phyloP scores from a whole-genome alignment of 1,140 invertebrate genomes.

The Plodia interpunctella region DNA sequence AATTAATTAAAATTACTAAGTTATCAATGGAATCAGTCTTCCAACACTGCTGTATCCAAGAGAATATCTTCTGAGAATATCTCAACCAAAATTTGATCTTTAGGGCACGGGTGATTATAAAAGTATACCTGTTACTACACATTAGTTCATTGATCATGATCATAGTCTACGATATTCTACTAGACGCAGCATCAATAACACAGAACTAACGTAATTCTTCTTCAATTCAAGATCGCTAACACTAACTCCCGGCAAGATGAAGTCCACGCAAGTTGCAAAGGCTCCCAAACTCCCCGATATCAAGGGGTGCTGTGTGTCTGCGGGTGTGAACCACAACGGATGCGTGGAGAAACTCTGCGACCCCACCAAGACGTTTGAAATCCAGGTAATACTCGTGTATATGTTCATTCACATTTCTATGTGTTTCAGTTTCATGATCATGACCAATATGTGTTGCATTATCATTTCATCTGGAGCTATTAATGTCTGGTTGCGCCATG shows the following conservation, averaged over 20 bases:
- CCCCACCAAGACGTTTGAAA: slow-evolving; percentile 78
- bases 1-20: too few relatives aligned
- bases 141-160: too few relatives aligned
- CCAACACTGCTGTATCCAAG: too few relatives aligned
- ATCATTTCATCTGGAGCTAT: background rate
- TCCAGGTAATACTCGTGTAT: slow-evolving; percentile 45
- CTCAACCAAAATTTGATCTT: too few relatives aligned
- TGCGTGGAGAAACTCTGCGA: slow-evolving; percentile 89
- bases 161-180: too few relatives aligned
- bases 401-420: slow-evolving; percentile 11
- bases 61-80: too few relatives aligned
- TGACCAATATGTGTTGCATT: background rate
- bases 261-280: slow-evolving; percentile 72
- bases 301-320: slow-evolving; percentile 82
- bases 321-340: slow-evolving; percentile 83
- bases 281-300: slow-evolving; percentile 83
- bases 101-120: too few relatives aligned
- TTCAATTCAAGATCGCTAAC: slow-evolving; percentile 79
- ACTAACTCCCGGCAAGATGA: slow-evolving; percentile 78
- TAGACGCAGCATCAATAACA: too few relatives aligned
- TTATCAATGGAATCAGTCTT: too few relatives aligned
- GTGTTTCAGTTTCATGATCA: slow-evolving; percentile 3
- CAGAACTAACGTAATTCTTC: background rate
- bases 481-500: too few relatives aligned
- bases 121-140: too few relatives aligned